Evolutionary conservation across 2,888 invertebrate genomes (phyloP), one percentile per base, ranked within the genome.

Genomic region (Hylaea fasciaria): DNA sequence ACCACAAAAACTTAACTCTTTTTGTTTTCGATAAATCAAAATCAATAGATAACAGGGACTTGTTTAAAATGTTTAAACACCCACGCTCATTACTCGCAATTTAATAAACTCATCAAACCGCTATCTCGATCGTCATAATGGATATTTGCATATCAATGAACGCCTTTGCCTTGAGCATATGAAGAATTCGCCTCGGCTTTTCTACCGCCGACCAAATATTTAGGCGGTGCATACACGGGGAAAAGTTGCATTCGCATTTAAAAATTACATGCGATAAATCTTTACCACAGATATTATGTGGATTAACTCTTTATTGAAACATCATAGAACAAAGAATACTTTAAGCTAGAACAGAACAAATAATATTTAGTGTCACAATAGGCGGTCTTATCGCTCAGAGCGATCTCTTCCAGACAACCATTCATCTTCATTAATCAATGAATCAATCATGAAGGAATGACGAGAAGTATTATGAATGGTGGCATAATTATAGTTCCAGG

Each of bases 91-190:
- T 73, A 76, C 70, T 73, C 73, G 70, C 70, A 77, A 81, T 83
- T 84, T 85, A 83, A 86, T 82, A 81, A 85, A 83, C 81, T 80
- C 78, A 77, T 85, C 85, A 85, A 76, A 77, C 66, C 58, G 54
- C 66, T 73, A 74, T 74, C 77, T 76, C 76, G 72, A 77, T 80
- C 69, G 62, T 77, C 80, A 80, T 76, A 73, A 71, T 68, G 68
- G 71, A 61, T 67, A 76, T 83, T 80, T 80, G 78, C 82, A 82
- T 82, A 75, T 74, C 78, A 82, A 82, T 81, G 69, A 71, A 75
- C 76, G 77, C 81, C 81, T 82, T 77, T 68, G 72, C 73, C 76
- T 77, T 80, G 73, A 82, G 80, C 82, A 86, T 87, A 87, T 85
- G 86, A 82, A 82, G 75, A 75, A 77, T 64, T 44, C 56, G 65